Percentiles rank a stretch among this genome's conserved stretches.
These are phyloP conservation scores for Aphelinus atriplicis DNA, from an alignment of 1,140 invertebrate species.

Conservation along the genomic window DNA sequence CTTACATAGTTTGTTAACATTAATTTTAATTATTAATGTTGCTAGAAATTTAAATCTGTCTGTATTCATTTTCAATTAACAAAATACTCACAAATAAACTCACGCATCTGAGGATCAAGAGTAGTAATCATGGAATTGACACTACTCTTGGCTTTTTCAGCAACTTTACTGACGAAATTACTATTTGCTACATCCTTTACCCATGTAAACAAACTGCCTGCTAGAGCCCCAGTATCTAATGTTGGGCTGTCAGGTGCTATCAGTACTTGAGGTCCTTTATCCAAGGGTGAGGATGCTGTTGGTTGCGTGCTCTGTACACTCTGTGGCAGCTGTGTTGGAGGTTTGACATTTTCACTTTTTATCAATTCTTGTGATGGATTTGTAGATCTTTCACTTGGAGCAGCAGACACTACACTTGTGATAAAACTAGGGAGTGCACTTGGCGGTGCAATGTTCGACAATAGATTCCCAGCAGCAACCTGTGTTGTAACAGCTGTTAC, in stretches of 20 bases:
- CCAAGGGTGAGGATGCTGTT: conserved; percentile 40
- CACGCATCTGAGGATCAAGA: conserved; percentile 89
- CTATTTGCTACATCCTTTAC: conserved; percentile 64
- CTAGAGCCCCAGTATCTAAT: conserved; percentile 48
- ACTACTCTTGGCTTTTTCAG: conserved; percentile 85
- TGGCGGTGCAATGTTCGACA: conserved; percentile 64
- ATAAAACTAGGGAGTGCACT: conserved; percentile 64
- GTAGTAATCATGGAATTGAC: conserved; percentile 89
- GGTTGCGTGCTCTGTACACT: conserved; percentile 30
- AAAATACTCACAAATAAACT: conserved; percentile 79
- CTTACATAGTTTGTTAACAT: too few relatives aligned
- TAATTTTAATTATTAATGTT: too few relatives aligned
- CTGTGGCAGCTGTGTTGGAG: conserved; percentile 1
- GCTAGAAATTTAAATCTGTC: too few relatives aligned
- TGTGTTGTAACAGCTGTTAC: conserved; percentile 27
- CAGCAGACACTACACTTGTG: conserved; percentile 45
- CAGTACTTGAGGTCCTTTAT: conserved; percentile 32
- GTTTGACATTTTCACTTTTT: conserved; percentile 27
- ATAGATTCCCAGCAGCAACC: conserved; percentile 51
- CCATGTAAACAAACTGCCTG: conserved; percentile 65
- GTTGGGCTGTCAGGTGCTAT: conserved; percentile 40
- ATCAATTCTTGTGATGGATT: conserved; percentile 5
- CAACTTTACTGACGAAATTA: conserved; percentile 71
- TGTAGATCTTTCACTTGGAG: conserved; percentile 2
- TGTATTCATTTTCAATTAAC: too few relatives aligned